Conservation (phyloP, 2,113 vertebrate genomes). For the Phylloscopus trochiloides region DNA sequence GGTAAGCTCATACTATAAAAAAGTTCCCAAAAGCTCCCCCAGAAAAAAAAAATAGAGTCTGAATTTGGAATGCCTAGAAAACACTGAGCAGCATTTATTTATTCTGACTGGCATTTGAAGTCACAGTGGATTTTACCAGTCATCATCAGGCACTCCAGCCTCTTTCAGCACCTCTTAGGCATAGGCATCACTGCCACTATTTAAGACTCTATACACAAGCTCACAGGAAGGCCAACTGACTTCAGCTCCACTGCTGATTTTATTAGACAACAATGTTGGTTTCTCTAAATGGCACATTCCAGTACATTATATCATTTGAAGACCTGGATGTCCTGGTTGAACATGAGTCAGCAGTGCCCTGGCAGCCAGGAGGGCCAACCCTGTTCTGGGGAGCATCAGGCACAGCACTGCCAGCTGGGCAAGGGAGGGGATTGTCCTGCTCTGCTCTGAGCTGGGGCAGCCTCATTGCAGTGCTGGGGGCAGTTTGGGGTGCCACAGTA, state of each 20-base stretch:
- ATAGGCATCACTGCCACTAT: background rate
- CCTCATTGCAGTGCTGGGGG: background rate
- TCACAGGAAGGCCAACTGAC: background rate
- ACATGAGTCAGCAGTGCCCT: fast-evolving
- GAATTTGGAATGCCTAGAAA: background rate
- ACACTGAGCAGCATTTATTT: background rate
- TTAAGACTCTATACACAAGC: background rate
- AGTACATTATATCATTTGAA: background rate
- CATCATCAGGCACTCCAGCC: background rate
- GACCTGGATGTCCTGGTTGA: background rate
- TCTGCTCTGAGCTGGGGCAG: fast-evolving
- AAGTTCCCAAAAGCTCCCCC: background rate
- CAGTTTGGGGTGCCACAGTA: fast-evolving
- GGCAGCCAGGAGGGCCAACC: background rate
- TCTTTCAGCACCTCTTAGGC: background rate
- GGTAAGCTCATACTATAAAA: background rate
- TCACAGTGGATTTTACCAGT: background rate
- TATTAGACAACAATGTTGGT: background rate
- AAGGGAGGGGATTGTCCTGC: background rate
- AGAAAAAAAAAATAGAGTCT: background rate
- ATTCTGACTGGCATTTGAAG: background rate
- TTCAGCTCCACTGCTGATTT: background rate
- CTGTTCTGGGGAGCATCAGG: fast-evolving
- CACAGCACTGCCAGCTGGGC: fast-evolving
- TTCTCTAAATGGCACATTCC: background rate